These are phyloP conservation scores for Palythoa grandis DNA, from an alignment of 92 coral and sea anemone species.

Conservation along the genomic window DNA sequence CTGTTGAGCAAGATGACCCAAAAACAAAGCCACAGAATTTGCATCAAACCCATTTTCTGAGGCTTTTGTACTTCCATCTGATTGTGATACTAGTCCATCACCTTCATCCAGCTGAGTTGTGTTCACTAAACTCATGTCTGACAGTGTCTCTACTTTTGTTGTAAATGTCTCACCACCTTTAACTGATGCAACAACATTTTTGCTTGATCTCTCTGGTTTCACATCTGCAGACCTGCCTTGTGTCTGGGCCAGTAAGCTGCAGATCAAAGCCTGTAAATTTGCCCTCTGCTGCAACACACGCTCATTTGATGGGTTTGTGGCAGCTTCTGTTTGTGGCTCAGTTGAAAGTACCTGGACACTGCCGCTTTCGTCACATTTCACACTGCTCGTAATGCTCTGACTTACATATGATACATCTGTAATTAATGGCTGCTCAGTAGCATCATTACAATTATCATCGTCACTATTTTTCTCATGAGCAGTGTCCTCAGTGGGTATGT, in stretches of 20 bases:
- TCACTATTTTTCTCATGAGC: background rate
- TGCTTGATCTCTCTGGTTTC: slow-evolving; percentile 18
- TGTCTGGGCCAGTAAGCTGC: slow-evolving; percentile 78
- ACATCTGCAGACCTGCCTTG: slow-evolving; percentile 41
- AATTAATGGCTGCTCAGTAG: background rate
- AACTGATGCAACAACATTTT: background rate
- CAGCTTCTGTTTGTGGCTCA: background rate
- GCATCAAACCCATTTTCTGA: slow-evolving; percentile 76
- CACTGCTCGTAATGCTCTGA: background rate
- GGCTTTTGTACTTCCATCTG: slow-evolving; percentile 32
- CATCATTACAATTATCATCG: background rate
- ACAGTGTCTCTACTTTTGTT: background rate
- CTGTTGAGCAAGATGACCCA: slow-evolving; percentile 89
- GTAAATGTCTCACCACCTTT: slow-evolving; percentile 23
- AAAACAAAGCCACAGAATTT: slow-evolving; percentile 87
- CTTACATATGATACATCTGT: background rate
- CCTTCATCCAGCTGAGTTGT: slow-evolving; percentile 16
- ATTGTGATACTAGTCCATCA: slow-evolving; percentile 11
- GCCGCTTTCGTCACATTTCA: slow-evolving; percentile 8
- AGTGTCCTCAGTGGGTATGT: background rate
- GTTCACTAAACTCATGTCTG: slow-evolving; percentile 12
- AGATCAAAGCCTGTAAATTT: slow-evolving; percentile 78
- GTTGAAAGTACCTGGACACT: background rate
- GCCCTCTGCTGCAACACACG: slow-evolving; percentile 33
- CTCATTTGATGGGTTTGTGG: background rate